Conservation (phyloP, 1,140 invertebrate species). For the Trialeurodes vaporariorum region DNA sequence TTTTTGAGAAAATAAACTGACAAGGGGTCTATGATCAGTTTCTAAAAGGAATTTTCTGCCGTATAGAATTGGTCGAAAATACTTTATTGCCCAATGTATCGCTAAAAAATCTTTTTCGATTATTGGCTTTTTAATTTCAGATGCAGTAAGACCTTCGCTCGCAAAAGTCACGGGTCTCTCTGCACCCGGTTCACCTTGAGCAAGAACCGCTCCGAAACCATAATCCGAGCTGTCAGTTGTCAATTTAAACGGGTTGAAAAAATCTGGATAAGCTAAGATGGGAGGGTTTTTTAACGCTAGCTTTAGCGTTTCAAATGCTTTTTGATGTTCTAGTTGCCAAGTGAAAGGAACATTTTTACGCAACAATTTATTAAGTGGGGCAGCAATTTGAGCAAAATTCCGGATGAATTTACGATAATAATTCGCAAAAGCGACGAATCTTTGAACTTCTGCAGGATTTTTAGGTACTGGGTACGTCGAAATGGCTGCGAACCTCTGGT, state of each 20-base stretch:
- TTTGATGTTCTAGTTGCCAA: not conserved
- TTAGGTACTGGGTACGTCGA: not conserved
- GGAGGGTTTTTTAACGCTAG: not conserved
- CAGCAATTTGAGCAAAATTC: not conserved
- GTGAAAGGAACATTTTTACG: not conserved
- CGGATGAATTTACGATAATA: not conserved
- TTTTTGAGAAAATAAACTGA: not conserved
- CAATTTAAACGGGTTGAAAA: not conserved
- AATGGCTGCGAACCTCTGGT: not conserved
- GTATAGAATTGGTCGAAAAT: not conserved
- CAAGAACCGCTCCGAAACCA: not conserved
- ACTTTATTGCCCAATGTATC: not conserved
- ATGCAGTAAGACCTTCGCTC: not conserved
- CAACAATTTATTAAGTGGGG: not conserved
- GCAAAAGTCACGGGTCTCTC: not conserved
- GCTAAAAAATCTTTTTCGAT: not conserved
- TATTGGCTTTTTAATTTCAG: not conserved
- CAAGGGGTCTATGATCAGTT: not conserved
- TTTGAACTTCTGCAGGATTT: not conserved
- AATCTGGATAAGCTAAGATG: not conserved
- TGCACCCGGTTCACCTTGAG: not conserved
- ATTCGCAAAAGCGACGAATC: not conserved
- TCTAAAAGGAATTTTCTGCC: not conserved
- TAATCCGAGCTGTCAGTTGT: not conserved
- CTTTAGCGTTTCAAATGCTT: not conserved